phyloP scores from a whole-genome alignment of 1,140 invertebrate species.

The Temnothorax nylanderi region DNA sequence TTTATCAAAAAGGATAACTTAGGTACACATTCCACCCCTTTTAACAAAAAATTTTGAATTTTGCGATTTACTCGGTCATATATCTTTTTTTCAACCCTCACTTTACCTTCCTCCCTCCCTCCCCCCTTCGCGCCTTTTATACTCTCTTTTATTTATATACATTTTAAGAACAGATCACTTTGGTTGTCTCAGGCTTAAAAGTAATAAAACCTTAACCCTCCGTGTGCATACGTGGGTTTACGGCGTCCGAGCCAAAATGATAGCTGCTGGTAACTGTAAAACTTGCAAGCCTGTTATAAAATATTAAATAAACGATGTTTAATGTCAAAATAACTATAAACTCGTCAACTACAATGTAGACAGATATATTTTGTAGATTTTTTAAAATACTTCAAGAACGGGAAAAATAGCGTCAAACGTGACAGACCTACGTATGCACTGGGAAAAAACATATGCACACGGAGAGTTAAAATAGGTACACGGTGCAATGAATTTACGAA shows the following conservation, averaged over 20 bases:
- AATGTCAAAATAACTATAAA: no score
- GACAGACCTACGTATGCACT: no score
- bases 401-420: no score
- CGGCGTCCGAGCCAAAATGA: no score
- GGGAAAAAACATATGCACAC: no score
- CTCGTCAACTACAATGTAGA: no score
- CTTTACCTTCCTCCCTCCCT: not conserved
- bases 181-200: conserved; percentile 80
- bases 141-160: conserved; percentile 75
- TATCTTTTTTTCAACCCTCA: conserved; percentile 20
- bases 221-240: no score
- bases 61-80: conserved; percentile 76
- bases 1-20: conserved; percentile 83
- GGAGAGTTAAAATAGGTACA: not conserved
- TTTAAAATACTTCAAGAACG: no score
- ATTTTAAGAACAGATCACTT: conserved; percentile 83
- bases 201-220: conserved; percentile 75
- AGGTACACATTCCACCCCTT: conserved; percentile 61
- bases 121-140: conserved; percentile 45
- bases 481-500: conserved; percentile 29
- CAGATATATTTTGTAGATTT: no score
- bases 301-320: no score
- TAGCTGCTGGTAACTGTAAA: no score
- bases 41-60: conserved; percentile 84
- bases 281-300: no score